A percentile compares a stretch with the other conserved stretches of the same genome.
These are phyloP conservation scores for Belgica antarctica DNA, from an alignment of 2,888 invertebrate genomes.

Conservation along the genomic window DNA sequence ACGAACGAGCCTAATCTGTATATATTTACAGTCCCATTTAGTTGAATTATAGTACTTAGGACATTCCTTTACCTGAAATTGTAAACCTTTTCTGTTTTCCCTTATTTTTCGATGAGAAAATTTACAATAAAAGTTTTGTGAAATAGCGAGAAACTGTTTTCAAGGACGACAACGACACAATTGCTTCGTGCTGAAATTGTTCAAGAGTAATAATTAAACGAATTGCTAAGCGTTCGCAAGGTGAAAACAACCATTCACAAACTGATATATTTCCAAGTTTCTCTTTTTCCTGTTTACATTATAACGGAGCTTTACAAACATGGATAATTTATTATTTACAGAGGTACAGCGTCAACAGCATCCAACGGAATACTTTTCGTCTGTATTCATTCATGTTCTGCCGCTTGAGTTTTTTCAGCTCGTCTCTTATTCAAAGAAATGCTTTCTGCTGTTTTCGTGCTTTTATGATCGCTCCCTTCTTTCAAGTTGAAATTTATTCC, in stretches of 20 bases:
- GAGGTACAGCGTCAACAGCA: slow-evolving; percentile 25
- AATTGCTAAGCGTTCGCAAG: not conserved
- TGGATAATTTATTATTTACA: slow-evolving; percentile 32
- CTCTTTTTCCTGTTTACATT: slow-evolving; percentile 24
- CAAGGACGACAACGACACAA: not conserved
- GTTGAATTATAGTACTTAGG: not conserved
- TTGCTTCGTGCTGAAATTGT: not conserved
- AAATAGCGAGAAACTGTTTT: not conserved
- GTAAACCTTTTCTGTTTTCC: not conserved
- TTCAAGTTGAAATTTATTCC: too few species aligned
- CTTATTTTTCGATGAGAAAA: slow-evolving; percentile 18
- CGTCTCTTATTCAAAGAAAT: not conserved
- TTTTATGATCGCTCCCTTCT: too few species aligned
- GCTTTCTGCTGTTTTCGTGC: too few species aligned
- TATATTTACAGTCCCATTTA: slow-evolving; percentile 5
- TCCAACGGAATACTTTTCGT: not conserved
- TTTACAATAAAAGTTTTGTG: slow-evolving; percentile 18
- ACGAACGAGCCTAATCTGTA: not conserved
- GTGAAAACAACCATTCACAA: not conserved
- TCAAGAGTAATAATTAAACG: not conserved
- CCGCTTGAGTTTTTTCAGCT: slow-evolving; percentile 5
- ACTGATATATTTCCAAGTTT: slow-evolving; percentile 21
- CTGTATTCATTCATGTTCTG: not conserved
- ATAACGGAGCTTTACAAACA: slow-evolving; percentile 23
- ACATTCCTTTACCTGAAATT: slow-evolving; percentile 1